These are phyloP conservation scores for Drosophila parabipectinata DNA, from an alignment of 1,140 invertebrate genomes.

Conservation along the genomic window DNA sequence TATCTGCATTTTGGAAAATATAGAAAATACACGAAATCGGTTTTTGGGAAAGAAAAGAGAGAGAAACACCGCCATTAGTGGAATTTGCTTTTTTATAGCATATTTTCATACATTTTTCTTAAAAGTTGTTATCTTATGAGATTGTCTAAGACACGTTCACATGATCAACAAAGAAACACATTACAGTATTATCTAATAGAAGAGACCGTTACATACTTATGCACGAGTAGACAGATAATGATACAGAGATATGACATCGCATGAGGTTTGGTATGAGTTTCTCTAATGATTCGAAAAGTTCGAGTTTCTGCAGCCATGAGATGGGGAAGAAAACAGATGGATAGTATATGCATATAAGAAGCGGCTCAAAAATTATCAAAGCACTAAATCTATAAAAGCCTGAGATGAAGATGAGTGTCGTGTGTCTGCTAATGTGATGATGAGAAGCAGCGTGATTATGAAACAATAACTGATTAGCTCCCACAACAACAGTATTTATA, in stretches of 20 bases:
- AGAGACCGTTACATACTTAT: constrained; percentile 52
- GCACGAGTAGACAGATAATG: constrained; percentile 57
- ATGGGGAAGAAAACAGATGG: constrained; percentile 33
- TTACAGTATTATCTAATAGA: constrained; percentile 34
- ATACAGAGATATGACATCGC: constrained; percentile 47
- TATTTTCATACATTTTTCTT: constrained; percentile 6
- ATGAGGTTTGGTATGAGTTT: constrained; percentile 28
- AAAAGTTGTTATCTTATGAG: constrained; percentile 24
- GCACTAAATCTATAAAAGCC: constrained; percentile 39
- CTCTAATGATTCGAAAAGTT: constrained; percentile 34
- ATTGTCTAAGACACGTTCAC: constrained; percentile 44
- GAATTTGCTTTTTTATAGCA: constrained; percentile 33
- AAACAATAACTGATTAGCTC: constrained; percentile 29
- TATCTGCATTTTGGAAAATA: constrained; percentile 86
- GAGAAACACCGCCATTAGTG: constrained; percentile 70
- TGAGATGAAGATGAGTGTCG: constrained; percentile 21
- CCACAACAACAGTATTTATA: constrained; percentile 13
- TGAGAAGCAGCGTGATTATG: constrained; percentile 24
- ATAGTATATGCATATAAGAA: constrained; percentile 49
- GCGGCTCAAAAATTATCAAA: constrained; percentile 39
- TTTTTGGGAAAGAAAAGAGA: constrained; percentile 61
- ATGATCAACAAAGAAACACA: constrained; percentile 47
- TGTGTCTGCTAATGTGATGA: constrained; percentile 15
- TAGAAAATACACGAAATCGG: constrained; percentile 41
- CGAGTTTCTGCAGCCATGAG: constrained; percentile 24